These are phyloP conservation scores for Cantharis rufa DNA, from an alignment of 2,888 invertebrate genomes.

Conservation along the genomic window DNA sequence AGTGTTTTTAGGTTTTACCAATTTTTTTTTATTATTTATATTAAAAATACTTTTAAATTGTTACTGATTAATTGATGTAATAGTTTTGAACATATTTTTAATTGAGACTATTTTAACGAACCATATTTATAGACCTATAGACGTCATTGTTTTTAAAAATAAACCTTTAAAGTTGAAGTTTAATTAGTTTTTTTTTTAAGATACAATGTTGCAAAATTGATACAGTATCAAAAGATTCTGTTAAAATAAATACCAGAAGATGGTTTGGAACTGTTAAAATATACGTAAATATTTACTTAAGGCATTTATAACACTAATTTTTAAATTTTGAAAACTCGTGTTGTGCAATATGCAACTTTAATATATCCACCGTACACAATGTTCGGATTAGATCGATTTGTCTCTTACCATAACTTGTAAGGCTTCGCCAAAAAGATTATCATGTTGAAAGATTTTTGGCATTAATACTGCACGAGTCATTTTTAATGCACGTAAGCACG, in stretches of 20 bases:
- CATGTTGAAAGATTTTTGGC: not conserved
- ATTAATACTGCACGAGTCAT: not conserved
- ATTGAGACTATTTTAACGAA: not conserved
- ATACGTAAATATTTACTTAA: not conserved
- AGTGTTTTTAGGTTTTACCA: too few relatives aligned
- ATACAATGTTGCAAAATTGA: not conserved
- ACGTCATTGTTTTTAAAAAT: not conserved
- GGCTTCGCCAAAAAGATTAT: not conserved
- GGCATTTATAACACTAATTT: not conserved
- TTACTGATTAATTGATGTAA: not conserved
- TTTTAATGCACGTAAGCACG: not conserved
- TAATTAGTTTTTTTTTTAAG: not conserved
- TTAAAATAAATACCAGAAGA: not conserved
- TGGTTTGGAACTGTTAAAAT: not conserved
- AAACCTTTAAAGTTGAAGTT: not conserved
- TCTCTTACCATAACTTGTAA: not conserved
- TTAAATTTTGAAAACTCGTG: not conserved
- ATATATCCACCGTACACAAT: not conserved
- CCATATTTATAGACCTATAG: not conserved
- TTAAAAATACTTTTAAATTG: not conserved
- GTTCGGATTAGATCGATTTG: not conserved
- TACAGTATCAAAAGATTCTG: not conserved
- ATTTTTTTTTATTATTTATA: not conserved
- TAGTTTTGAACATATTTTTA: not conserved
- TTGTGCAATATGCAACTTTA: not conserved